Percentiles rank a stretch among this genome's conserved stretches.
These are phyloP conservation scores for Halichoeres trimaculatus DNA, from an alignment of 2,113 vertebrate genomes.

Conservation along the genomic window DNA sequence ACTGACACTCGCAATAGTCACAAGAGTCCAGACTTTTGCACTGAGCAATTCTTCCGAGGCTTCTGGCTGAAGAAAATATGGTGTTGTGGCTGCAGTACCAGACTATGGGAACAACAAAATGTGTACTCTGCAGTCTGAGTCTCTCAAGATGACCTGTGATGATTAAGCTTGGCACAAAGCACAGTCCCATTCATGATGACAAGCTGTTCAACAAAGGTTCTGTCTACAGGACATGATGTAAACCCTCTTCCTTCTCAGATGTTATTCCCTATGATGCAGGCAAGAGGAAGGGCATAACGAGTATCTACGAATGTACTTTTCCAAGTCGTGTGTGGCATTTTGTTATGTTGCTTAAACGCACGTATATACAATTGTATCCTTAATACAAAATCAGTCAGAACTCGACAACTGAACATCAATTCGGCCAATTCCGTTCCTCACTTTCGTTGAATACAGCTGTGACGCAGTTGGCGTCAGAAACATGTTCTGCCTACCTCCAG, in stretches of 20 bases:
- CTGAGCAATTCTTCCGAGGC: neutral
- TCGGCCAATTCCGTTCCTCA: too few species aligned
- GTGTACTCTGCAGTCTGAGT: neutral
- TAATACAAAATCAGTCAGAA: too few species aligned
- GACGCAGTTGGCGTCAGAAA: too few species aligned
- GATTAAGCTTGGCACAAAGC: conserved; percentile 26
- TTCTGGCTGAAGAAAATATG: conserved; percentile 36
- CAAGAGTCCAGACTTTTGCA: conserved; percentile 4
- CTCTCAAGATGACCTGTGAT: conserved; percentile 1
- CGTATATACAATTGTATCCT: too few species aligned
- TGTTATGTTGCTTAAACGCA: too few species aligned
- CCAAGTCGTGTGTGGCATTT: too few species aligned
- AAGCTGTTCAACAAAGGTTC: neutral
- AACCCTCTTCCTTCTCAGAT: neutral
- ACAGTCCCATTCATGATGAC: neutral
- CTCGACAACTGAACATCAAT: too few species aligned
- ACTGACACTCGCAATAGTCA: neutral
- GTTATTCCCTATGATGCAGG: conserved; percentile 2
- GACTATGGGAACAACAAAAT: conserved; percentile 15
- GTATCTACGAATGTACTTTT: too few species aligned
- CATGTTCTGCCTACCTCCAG: too few species aligned
- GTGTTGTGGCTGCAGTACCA: conserved; percentile 39
- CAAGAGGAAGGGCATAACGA: neutral
- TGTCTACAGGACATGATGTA: neutral
- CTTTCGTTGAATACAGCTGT: too few species aligned